These are phyloP conservation scores for Matsumurasca onukii DNA, from an alignment of 1,140 invertebrate species.

Conservation along the genomic window DNA sequence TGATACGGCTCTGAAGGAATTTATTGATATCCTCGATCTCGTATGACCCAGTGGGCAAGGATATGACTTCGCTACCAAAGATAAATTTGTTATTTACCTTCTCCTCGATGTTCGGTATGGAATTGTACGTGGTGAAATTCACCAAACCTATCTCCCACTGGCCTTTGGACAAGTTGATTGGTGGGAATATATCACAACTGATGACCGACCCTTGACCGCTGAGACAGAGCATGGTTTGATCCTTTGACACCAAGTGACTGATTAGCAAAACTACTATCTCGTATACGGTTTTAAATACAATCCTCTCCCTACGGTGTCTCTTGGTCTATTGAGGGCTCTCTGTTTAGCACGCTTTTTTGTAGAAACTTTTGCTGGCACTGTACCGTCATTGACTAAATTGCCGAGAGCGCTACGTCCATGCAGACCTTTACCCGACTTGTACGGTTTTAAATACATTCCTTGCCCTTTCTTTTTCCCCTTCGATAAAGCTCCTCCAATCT, in stretches of 20 bases:
- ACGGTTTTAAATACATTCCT: constrained; percentile 28
- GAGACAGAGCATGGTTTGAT: background rate
- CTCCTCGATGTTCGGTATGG: constrained; percentile 23
- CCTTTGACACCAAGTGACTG: too few species aligned
- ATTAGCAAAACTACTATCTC: too few species aligned
- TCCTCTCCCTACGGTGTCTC: background rate
- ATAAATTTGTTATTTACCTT: background rate
- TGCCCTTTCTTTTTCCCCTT: constrained; percentile 23
- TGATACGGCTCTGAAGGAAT: background rate
- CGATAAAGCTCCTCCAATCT: constrained; percentile 41
- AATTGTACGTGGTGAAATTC: constrained; percentile 12
- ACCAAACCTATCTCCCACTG: background rate
- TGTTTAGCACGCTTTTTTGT: too few species aligned
- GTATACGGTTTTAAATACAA: constrained; percentile 13
- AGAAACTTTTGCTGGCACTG: too few species aligned
- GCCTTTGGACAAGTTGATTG: background rate
- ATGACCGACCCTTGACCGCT: background rate
- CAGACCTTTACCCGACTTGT: constrained; percentile 12
- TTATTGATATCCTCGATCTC: background rate
- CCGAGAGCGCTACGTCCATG: too few species aligned
- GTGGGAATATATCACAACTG: constrained; percentile 6
- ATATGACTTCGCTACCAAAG: background rate
- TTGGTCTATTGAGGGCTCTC: too few species aligned
- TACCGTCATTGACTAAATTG: too few species aligned
- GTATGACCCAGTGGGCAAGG: constrained; percentile 24